These are phyloP conservation scores for Polymixis lichenea DNA, from an alignment of 2,888 invertebrate species.

Conservation along the genomic window DNA sequence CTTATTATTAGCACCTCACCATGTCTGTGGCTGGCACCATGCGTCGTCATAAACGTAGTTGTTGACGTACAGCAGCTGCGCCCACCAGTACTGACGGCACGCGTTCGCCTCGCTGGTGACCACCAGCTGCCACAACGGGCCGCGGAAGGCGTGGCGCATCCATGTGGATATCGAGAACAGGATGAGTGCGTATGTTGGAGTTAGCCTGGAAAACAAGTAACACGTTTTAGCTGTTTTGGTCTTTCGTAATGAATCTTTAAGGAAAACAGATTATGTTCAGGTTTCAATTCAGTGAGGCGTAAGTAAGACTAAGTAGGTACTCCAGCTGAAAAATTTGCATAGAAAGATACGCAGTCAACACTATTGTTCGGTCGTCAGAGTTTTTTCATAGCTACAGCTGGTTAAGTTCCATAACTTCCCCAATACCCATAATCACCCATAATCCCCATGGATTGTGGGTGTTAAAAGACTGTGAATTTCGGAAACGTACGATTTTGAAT, in stretches of 20 bases:
- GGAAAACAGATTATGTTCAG: background rate
- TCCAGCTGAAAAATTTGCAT: background rate
- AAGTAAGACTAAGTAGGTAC: background rate
- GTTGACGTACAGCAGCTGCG: slow-evolving; percentile 85
- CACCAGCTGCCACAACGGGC: slow-evolving; percentile 82
- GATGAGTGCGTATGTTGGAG: slow-evolving; percentile 82
- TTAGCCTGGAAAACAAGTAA: slow-evolving; percentile 74
- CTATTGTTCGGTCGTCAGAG: background rate
- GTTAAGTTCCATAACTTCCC: no score
- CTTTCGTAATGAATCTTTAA: background rate
- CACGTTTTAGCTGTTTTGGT: background rate
- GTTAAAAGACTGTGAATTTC: background rate
- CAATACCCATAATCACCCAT: no score
- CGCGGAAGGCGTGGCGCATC: slow-evolving; percentile 78
- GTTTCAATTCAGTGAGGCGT: background rate
- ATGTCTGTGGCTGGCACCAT: slow-evolving; percentile 80
- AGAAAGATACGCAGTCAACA: background rate
- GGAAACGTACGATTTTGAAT: background rate
- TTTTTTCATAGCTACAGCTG: background rate
- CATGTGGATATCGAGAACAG: slow-evolving; percentile 80
- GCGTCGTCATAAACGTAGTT: slow-evolving; percentile 82
- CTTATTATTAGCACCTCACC: slow-evolving; percentile 71
- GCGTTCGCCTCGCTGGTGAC: slow-evolving; percentile 78
- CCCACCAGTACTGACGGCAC: slow-evolving; percentile 87
- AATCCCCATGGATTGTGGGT: no score